Conservation (phyloP, 2,113 vertebrate genomes). For the Calyptommatus sinebrachiatus region DNA sequence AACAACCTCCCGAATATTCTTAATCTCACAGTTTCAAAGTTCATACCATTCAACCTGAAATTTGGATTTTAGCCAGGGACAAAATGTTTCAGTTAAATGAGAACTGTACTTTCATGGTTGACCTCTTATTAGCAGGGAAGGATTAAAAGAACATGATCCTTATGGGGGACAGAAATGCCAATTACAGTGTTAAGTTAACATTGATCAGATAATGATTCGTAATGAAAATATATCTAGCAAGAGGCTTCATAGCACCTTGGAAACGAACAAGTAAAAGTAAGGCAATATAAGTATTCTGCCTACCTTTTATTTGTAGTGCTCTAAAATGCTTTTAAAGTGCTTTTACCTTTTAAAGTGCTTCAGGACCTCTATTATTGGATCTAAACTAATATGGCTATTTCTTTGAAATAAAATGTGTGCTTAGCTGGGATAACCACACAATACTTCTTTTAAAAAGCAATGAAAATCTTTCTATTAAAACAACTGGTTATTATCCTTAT, state of each 20-base stretch:
- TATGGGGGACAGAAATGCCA: neutral
- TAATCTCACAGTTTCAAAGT: constrained; percentile 24
- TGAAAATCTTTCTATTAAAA: neutral
- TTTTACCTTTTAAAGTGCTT: no score
- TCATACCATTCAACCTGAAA: constrained; percentile 30
- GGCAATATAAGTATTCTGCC: no score
- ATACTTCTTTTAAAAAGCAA: neutral
- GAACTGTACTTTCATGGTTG: constrained; percentile 52
- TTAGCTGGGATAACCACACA: neutral
- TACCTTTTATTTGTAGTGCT: no score
- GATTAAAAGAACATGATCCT: constrained; percentile 7
- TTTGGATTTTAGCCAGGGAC: constrained; percentile 46
- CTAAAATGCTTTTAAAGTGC: no score
- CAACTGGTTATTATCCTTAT: neutral
- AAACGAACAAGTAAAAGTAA: no score
- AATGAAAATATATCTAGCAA: neutral
- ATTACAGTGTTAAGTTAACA: neutral
- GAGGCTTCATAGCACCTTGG: no score
- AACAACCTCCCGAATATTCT: constrained; percentile 21
- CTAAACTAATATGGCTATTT: no score
- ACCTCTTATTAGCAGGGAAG: constrained; percentile 32
- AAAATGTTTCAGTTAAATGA: constrained; percentile 45
- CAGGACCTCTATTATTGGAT: no score
- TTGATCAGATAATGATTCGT: neutral
- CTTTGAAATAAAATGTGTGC: no score